Evolutionary conservation across 2,113 vertebrate species (phyloP).

Genomic region (Microtus ochrogaster): DNA sequence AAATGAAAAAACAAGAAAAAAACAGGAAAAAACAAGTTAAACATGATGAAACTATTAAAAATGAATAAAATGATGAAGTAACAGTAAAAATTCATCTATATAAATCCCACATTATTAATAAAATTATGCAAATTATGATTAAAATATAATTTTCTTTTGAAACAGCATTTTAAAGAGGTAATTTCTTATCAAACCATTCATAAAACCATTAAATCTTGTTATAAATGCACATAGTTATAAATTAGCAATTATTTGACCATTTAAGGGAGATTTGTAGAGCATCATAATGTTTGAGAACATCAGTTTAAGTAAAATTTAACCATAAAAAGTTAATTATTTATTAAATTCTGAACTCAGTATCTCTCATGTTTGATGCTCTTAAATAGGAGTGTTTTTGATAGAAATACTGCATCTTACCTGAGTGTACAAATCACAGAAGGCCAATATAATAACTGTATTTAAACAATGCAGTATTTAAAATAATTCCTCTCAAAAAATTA

Average conservation of each 20-base stretch:
- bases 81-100: slow-evolving; percentile 6
- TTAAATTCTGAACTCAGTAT: slow-evolving; percentile 31
- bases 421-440: neutral
- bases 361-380: neutral
- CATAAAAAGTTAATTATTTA: neutral
- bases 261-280: neutral
- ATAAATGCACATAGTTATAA: neutral
- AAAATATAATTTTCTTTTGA: slow-evolving; percentile 27
- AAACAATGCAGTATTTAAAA: neutral
- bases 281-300: neutral
- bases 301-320: slow-evolving; percentile 34
- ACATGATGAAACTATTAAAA: neutral
- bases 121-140: slow-evolving; percentile 24
- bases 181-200: slow-evolving; percentile 43
- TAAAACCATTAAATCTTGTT: slow-evolving; percentile 25
- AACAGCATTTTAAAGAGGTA: neutral
- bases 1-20: neutral
- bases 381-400: slow-evolving; percentile 31
- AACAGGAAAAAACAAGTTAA: slow-evolving; percentile 59
- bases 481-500: neutral
- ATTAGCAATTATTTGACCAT: neutral
- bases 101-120: neutral
- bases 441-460: neutral
- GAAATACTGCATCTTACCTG: neutral
- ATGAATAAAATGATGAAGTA: neutral